phyloP scores from a whole-genome alignment of 2,113 vertebrate genomes.

The Gallinago jamesoni region DNA sequence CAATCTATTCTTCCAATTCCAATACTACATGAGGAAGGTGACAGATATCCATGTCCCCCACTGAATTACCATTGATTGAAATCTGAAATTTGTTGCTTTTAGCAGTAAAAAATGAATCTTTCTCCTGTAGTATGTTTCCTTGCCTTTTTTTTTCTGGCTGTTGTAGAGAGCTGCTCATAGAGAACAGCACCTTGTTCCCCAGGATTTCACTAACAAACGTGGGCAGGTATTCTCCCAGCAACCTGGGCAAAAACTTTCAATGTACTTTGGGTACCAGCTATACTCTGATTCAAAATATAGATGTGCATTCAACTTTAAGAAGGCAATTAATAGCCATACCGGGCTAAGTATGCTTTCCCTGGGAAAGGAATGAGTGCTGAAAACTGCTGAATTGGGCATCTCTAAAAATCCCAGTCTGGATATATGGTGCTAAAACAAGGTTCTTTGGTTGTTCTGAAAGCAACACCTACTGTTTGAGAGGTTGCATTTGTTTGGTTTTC shows the following conservation, averaged over 20 bases:
- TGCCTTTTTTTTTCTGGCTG: neutral
- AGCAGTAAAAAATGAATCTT: neutral
- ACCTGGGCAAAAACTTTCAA: neutral
- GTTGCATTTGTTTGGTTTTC: neutral
- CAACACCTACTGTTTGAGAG: neutral
- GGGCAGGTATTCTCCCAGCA: neutral
- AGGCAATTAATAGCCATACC: neutral
- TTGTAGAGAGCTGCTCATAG: neutral
- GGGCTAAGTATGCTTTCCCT: neutral
- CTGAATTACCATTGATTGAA: neutral
- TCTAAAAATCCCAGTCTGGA: neutral
- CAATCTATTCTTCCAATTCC: neutral
- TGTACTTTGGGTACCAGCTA: neutral
- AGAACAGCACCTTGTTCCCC: neutral
- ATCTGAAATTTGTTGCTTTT: neutral
- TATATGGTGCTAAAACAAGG: neutral
- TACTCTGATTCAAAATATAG: neutral
- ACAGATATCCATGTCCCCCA: neutral
- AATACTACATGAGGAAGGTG: neutral
- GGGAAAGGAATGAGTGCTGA: neutral
- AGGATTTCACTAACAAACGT: neutral
- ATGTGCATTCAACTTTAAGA: neutral
- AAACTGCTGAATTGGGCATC: neutral
- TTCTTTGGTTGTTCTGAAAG: neutral
- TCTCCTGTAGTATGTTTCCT: neutral